Evolutionary conservation across 2,888 invertebrate genomes (phyloP).

Genomic region (Xestia rhomboidea): DNA sequence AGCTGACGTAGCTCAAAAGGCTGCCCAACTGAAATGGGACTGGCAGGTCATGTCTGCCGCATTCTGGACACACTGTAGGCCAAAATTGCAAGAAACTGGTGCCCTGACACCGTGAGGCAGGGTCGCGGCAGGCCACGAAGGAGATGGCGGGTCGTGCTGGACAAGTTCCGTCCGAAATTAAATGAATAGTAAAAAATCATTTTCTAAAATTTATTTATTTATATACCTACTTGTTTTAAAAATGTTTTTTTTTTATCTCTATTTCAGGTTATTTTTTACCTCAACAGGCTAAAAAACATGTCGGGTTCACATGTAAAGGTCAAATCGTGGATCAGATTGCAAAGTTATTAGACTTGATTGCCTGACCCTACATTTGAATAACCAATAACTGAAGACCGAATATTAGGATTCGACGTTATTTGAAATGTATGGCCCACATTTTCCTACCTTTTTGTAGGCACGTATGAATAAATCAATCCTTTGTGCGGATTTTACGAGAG

Average conservation of each 20-base stretch:
- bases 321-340: conserved; percentile 33
- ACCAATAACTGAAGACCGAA: conserved; percentile 39
- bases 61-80: no score
- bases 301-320: conserved; percentile 24
- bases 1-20: no score
- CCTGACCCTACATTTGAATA: conserved; percentile 43
- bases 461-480: conserved; percentile 36
- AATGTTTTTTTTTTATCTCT: background rate
- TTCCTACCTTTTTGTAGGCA: conserved; percentile 21
- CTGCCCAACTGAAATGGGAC: no score
- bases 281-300: background rate
- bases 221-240: background rate
- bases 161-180: background rate
- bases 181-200: background rate
- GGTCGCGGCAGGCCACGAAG: no score
- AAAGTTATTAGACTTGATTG: conserved; percentile 52
- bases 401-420: conserved; percentile 25
- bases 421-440: conserved; percentile 32
- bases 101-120: no score
- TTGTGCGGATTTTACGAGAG: background rate
- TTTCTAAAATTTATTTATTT: background rate
- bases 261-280: background rate
- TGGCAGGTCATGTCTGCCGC: no score
- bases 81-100: no score
- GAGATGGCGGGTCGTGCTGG: no score